These are phyloP conservation scores for Oophaga pumilio DNA, from an alignment of 2,113 vertebrate species.

Conservation along the genomic window DNA sequence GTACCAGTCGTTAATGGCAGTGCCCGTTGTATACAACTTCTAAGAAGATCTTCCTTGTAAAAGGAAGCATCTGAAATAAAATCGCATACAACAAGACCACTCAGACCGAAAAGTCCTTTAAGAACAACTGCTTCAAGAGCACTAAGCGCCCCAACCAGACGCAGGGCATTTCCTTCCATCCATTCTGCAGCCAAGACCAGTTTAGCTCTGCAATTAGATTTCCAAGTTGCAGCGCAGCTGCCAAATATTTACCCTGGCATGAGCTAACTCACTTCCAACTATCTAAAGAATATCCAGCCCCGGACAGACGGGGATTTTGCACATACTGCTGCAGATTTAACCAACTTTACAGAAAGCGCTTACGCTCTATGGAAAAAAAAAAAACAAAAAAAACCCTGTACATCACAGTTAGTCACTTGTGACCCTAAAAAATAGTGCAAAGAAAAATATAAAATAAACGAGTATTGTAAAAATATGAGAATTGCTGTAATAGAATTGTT, in stretches of 20 bases:
- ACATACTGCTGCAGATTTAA: background rate
- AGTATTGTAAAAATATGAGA: no score
- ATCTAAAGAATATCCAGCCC: slow-evolving; percentile 36
- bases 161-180: background rate
- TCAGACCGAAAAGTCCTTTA: background rate
- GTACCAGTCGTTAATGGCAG: no score
- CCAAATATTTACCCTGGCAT: slow-evolving; percentile 43
- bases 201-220: slow-evolving; percentile 42
- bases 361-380: background rate
- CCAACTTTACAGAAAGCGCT: background rate
- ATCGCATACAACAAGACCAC: background rate
- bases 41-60: no score
- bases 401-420: background rate
- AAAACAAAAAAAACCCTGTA: no score
- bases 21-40: no score
- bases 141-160: slow-evolving; percentile 12
- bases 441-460: background rate
- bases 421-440: background rate
- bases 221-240: slow-evolving; percentile 15
- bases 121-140: background rate
- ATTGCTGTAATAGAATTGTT: no score
- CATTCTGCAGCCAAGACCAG: slow-evolving; percentile 21
- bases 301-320: slow-evolving; percentile 14
- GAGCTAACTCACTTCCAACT: slow-evolving; percentile 25
- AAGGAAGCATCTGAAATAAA: background rate